These are phyloP conservation scores for Choloepus didactylus DNA, from an alignment of 2,797 vertebrate species.

Conservation along the genomic window DNA sequence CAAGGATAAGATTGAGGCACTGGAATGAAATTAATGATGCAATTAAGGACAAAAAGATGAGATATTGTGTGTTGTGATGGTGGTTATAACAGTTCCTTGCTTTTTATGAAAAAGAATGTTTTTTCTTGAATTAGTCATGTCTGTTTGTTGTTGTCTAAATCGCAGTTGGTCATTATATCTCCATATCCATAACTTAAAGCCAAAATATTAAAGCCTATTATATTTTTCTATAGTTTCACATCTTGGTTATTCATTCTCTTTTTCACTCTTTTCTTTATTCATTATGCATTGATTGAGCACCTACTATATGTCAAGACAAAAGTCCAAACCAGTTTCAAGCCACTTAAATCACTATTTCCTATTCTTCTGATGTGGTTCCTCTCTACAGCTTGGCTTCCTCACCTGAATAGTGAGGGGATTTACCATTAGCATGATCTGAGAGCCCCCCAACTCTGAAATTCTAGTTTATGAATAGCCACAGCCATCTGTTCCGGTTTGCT, in stretches of 20 bases:
- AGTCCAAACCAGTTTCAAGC: background rate
- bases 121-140: background rate
- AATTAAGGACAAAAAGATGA: background rate
- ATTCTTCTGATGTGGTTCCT: background rate
- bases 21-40: slow-evolving; percentile 52
- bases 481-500: no score
- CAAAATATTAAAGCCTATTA: background rate
- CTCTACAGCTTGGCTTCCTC: background rate
- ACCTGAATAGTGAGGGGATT: background rate
- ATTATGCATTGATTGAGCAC: background rate
- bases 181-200: background rate
- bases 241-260: background rate
- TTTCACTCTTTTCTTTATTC: background rate
- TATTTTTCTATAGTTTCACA: slow-evolving; percentile 39
- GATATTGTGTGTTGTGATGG: background rate
- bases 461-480: background rate
- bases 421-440: background rate
- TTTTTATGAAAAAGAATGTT: slow-evolving; percentile 8
- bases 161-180: slow-evolving; percentile 14
- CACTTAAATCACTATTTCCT: background rate
- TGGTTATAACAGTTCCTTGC: background rate
- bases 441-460: background rate
- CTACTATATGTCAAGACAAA: background rate
- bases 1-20: background rate
- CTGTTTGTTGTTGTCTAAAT: slow-evolving; percentile 49